Percentiles rank a stretch among this genome's conserved stretches.
phyloP scores from a whole-genome alignment of 2,797 vertebrate species.

The Bradypodion ventrale region DNA sequence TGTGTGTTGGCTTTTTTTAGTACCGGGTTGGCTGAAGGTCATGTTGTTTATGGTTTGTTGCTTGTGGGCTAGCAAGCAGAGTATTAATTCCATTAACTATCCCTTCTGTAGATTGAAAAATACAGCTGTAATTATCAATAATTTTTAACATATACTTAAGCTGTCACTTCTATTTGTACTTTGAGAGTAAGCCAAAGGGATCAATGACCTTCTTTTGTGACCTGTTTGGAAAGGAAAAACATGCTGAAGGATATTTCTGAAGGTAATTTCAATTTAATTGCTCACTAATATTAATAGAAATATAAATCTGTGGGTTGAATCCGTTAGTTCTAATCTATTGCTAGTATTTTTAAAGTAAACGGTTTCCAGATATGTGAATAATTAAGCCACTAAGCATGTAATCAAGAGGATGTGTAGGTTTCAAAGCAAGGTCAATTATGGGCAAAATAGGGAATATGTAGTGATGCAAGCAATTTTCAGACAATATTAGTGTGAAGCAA shows the following conservation, averaged over 20 bases:
- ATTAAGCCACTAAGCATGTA: background rate
- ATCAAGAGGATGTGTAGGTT: background rate
- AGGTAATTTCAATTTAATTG: conserved; percentile 46
- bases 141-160: conserved; percentile 63
- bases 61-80: conserved; percentile 57
- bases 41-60: conserved; percentile 61
- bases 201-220: conserved; percentile 44
- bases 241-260: conserved; percentile 44
- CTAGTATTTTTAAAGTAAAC: background rate
- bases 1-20: background rate
- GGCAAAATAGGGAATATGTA: background rate
- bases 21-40: conserved; percentile 56
- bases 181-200: conserved; percentile 47
- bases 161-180: conserved; percentile 58
- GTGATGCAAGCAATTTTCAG: too few species aligned
- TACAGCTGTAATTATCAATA: conserved; percentile 61
- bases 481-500: background rate
- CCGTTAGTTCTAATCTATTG: background rate
- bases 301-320: background rate
- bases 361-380: background rate
- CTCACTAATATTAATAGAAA: conserved; percentile 51
- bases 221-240: conserved; percentile 57
- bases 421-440: background rate
- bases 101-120: conserved; percentile 52
- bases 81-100: conserved; percentile 65